Evolutionary conservation across 2,888 invertebrate genomes (phyloP), one percentile per base, ranked within the genome.

Genomic region (Merodon equestris): DNA sequence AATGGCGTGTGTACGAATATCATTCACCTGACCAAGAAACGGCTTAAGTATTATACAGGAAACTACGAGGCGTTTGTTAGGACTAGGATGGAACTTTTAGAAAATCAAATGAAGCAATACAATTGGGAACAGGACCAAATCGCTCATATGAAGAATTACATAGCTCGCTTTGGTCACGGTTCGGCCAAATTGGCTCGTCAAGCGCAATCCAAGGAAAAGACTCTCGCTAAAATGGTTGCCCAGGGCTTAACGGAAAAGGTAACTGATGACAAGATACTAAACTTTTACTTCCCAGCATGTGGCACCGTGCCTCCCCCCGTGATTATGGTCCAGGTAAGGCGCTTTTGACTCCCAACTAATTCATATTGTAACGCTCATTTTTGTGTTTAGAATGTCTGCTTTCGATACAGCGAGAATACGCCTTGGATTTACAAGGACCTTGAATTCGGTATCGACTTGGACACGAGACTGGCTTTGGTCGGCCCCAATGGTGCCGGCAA

Each of bases 111-210:
- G 93, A 99, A 99, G 88, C 97, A 97, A 86, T 99, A 98, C 90
- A 97, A 98, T 86, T 99, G 99, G 99, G 99, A 99, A 89, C 99
- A 99, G 88, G 97, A 98, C 89, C 99, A 99, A 90, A 99, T 99
- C 82, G 92, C 97, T 75, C 97, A 99, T 86, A 99, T 99, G 99
- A 99, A 99, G 93, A 98, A 99, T 88, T 99, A 99, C 89, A 98
- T 99, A 83, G 99, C 99, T 0, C 92, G 99, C 63, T 99, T 99
- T 89, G 99, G 99, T 91, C 99, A 99, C 91, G 99, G 99, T 85
- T 97, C 97, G 12, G 99, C 99, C 0, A 99, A 99, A 90, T 90
- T 99, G 82, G 99, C 99, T 0, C 92, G 99, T 73, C 99, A 99
- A 88, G 99, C 99, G 9, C 99, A 99, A 90, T 98, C 98, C 82